Conservation (phyloP, 1,140 invertebrate genomes). For the Drosophila persimilis region DNA sequence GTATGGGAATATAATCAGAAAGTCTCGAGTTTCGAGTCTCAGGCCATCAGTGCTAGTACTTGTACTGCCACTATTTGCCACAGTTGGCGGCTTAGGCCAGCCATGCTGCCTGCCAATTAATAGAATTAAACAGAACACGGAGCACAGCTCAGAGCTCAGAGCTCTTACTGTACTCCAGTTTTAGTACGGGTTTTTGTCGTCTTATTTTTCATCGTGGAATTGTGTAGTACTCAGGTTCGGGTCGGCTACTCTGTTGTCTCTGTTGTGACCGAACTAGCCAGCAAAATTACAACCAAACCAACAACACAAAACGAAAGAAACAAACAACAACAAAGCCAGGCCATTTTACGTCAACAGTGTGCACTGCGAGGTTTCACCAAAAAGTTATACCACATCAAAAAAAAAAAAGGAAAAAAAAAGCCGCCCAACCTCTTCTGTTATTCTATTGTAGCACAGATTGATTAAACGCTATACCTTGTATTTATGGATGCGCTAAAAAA, state of each 20-base stretch:
- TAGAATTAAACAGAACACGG: conserved; percentile 60
- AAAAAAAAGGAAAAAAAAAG: background rate
- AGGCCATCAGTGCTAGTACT: too few species aligned
- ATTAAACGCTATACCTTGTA: too few species aligned
- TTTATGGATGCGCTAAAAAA: too few species aligned
- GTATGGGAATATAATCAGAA: conserved; percentile 37
- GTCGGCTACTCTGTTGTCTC: conserved; percentile 13
- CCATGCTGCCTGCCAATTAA: conserved; percentile 61
- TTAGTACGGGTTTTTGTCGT: conserved; percentile 49
- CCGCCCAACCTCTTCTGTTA: too few species aligned
- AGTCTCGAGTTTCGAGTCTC: conserved; percentile 11
- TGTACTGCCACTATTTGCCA: conserved; percentile 27
- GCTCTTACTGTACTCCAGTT: conserved; percentile 63
- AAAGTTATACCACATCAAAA: background rate
- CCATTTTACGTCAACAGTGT: conserved; percentile 46
- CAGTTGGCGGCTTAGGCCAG: conserved; percentile 40
- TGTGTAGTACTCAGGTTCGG: conserved; percentile 23
- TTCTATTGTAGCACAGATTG: too few species aligned
- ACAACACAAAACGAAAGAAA: conserved; percentile 15
- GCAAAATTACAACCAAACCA: conserved; percentile 23
- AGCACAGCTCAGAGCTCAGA: conserved; percentile 58
- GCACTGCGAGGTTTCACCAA: conserved; percentile 12
- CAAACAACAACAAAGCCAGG: conserved; percentile 13
- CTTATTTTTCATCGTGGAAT: conserved; percentile 40
- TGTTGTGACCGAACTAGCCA: conserved; percentile 41